phyloP scores from a whole-genome alignment of 1,140 invertebrate genomes.

The Monomorium pharaonis region DNA sequence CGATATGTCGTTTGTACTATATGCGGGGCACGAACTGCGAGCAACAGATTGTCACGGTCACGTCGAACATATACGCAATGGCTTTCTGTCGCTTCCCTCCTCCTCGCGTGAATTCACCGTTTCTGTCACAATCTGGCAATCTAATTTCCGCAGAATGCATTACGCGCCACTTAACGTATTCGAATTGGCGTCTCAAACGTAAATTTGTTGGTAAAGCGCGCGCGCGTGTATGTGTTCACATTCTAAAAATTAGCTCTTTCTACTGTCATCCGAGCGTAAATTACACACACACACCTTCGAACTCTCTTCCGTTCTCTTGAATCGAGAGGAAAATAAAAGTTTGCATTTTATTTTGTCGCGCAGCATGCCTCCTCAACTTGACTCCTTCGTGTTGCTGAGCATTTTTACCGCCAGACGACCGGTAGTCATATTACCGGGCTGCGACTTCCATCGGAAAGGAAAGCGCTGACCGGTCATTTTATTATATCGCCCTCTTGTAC shows the following conservation, averaged over 20 bases:
- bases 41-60: conserved; percentile 48
- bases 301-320: too few species aligned
- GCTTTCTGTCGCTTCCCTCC: neutral
- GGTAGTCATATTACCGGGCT: conserved; percentile 34
- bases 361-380: neutral
- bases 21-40: neutral
- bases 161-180: neutral
- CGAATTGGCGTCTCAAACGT: too few species aligned
- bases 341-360: neutral
- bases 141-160: neutral
- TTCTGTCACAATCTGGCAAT: neutral
- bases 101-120: neutral
- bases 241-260: neutral
- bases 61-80: neutral
- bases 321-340: neutral
- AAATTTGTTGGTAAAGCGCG: neutral
- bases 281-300: neutral
- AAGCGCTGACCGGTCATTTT: conserved; percentile 46
- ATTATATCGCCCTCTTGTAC: conserved; percentile 25
- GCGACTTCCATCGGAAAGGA: conserved; percentile 35
- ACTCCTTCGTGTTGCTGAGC: neutral
- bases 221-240: neutral
- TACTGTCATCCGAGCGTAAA: neutral
- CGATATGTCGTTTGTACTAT: conserved; percentile 42
- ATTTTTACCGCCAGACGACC: conserved; percentile 23